A percentile compares a stretch with the other conserved stretches of the same genome.
These are phyloP conservation scores for Polylopha cassiicola DNA, from an alignment of 2,888 invertebrate genomes.

Conservation along the genomic window DNA sequence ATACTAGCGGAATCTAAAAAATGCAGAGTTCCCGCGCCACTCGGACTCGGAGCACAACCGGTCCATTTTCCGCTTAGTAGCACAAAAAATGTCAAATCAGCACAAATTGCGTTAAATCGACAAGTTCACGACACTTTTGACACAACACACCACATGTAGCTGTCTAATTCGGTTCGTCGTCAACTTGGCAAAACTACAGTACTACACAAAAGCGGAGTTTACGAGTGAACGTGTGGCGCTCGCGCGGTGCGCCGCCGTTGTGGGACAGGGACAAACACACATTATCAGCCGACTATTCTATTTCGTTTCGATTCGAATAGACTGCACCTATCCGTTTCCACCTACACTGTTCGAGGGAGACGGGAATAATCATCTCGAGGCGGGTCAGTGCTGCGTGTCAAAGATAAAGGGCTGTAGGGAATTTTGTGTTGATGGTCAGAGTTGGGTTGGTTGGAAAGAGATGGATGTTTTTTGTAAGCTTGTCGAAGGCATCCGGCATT, in stretches of 20 bases:
- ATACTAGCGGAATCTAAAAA: conserved; percentile 52
- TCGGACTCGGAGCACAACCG: conserved; percentile 28
- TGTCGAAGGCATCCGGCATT: conserved; percentile 60
- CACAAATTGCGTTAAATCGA: conserved; percentile 31
- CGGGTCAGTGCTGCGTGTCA: too few species aligned
- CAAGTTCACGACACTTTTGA: conserved; percentile 42
- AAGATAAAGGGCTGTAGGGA: conserved; percentile 11
- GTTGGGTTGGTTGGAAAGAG: conserved; percentile 36
- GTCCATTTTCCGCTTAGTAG: conserved; percentile 42
- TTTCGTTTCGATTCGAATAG: conserved; percentile 12
- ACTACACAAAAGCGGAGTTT: conserved; percentile 58
- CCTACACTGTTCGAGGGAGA: conserved; percentile 7
- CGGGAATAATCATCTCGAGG: neutral
- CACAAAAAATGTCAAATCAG: conserved; percentile 29
- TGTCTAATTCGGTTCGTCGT: conserved; percentile 51
- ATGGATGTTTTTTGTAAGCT: conserved; percentile 36
- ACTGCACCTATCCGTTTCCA: conserved; percentile 7
- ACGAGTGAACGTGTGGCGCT: conserved; percentile 46
- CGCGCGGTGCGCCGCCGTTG: conserved; percentile 33
- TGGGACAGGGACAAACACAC: conserved; percentile 38
- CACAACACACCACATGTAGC: conserved; percentile 45
- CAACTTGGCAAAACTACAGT: conserved; percentile 59
- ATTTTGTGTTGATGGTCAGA: conserved; percentile 11
- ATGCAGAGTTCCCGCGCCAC: conserved; percentile 52
- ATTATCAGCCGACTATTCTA: conserved; percentile 27